Percentiles rank a stretch among this genome's conserved stretches.
phyloP scores from a whole-genome alignment of 2,113 vertebrate genomes.

The Nibea coibor region DNA sequence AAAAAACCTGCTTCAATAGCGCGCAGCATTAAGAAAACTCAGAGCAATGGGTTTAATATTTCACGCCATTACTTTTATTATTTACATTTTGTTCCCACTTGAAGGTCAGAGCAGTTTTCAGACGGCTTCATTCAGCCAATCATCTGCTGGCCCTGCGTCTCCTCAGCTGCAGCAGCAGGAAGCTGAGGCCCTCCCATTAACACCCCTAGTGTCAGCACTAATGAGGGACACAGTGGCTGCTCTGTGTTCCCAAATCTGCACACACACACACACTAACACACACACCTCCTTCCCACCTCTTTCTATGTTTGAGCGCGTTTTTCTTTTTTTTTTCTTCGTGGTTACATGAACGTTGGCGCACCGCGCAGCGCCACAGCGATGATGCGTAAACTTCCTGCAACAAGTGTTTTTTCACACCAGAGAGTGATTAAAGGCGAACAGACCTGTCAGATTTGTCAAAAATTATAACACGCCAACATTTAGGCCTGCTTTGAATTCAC shows the following conservation, averaged over 20 bases:
- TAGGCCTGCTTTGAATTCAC: neutral
- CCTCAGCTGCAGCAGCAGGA: slow-evolving; percentile 64
- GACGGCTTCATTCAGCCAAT: slow-evolving; percentile 40
- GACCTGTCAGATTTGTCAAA: neutral
- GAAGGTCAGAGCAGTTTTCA: slow-evolving; percentile 61
- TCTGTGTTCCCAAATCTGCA: slow-evolving; percentile 38
- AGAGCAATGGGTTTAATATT: slow-evolving; percentile 25
- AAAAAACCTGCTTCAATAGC: slow-evolving; percentile 42
- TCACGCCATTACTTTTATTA: slow-evolving; percentile 45
- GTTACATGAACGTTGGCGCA: neutral
- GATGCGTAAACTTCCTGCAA: slow-evolving; percentile 44
- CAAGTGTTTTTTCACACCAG: slow-evolving; percentile 12
- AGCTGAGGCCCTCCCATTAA: slow-evolving; percentile 72
- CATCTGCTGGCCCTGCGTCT: slow-evolving; percentile 22
- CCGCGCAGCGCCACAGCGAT: neutral
- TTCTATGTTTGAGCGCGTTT: neutral
- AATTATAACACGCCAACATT: neutral
- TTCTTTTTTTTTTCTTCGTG: neutral
- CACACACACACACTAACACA: slow-evolving; percentile 31
- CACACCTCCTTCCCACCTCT: slow-evolving; percentile 9
- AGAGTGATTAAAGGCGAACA: neutral
- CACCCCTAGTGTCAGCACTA: slow-evolving; percentile 75
- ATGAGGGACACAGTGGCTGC: slow-evolving; percentile 70
- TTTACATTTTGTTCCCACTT: slow-evolving; percentile 50
- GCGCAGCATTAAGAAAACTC: slow-evolving; percentile 16